Evolutionary conservation across 2,888 invertebrate genomes (phyloP), one percentile per base, ranked within the genome.

Genomic region (Dione vanillae): DNA sequence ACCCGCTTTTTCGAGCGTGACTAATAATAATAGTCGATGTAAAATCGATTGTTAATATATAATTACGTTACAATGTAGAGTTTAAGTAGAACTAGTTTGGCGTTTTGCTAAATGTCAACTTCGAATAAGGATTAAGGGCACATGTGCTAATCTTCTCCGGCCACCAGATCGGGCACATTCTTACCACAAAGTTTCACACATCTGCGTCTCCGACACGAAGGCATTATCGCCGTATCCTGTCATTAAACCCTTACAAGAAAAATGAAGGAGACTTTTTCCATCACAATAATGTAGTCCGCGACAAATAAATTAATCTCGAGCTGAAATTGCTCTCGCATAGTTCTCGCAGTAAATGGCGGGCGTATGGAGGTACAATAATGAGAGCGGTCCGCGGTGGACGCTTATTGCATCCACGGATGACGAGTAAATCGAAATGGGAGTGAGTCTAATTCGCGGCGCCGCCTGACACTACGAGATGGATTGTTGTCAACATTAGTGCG

Each of bases 401-500:
- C 82, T 86, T 83, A 87, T 87, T 87, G 87, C 85, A 77, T 78
- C 78, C 76, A 81, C 83, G 84, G 83, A 82, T 80, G 82, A 85
- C 79, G 82, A 85, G 85, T 87, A 89, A 92, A 92, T 92, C 90
- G 90, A 92, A 92, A 91, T 90, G 90, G 89, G 89, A 91, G 87
- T 88, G 90, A 88, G 87, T 85, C 85, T 89, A 86, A 92, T 90
- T 88, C 90, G 85, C 90, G 90, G 88, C 90, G 90, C 88, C 89
- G 87, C 79, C 82, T 88, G 91, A 91, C 91, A 90, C 86, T 81
- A 80, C 83, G 88, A 91, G 92, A 92, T 91, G 87, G 89, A 92
- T 92, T 88, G 87, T 91, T 88, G 91, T 90, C 91, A 91, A 91
- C 91, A 91, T 89, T 91, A 91, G 87, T 89, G 90, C 90, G 89